Percentiles rank a stretch among this genome's conserved stretches.
These are phyloP conservation scores for Diadophis punctatus DNA, from an alignment of 2,113 vertebrate genomes.

Conservation along the genomic window DNA sequence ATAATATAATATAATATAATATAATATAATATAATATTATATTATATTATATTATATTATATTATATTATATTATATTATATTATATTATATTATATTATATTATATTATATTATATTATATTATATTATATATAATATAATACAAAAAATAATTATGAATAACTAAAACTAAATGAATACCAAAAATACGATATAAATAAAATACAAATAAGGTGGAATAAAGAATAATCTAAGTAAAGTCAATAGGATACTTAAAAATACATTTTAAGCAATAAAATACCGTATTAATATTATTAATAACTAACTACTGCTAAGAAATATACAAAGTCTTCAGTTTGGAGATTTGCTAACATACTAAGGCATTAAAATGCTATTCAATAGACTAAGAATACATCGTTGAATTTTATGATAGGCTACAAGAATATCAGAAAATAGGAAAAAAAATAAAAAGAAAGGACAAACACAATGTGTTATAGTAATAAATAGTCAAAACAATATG, in stretches of 20 bases:
- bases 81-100: no score
- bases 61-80: no score
- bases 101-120: no score
- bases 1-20: no score
- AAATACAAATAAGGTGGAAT: neutral
- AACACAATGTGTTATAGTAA: neutral
- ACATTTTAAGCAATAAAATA: neutral
- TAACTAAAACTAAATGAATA: neutral
- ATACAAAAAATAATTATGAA: neutral
- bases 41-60: no score
- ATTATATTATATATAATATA: no score
- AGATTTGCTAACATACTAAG: neutral
- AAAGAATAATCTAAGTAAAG: neutral
- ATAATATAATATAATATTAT: no score
- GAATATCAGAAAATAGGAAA: neutral
- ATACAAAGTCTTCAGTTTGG: neutral
- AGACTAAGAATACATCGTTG: neutral
- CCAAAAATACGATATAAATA: neutral
- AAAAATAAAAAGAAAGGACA: neutral
- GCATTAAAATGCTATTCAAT: neutral
- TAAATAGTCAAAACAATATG: neutral
- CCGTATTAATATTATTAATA: neutral
- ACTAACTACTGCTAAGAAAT: neutral
- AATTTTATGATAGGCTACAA: neutral
- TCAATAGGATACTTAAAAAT: neutral